Percentiles rank a stretch among this genome's conserved stretches.
Evolutionary conservation across 1,140 invertebrate species (phyloP).

Genomic region (Cyclina sinensis): DNA sequence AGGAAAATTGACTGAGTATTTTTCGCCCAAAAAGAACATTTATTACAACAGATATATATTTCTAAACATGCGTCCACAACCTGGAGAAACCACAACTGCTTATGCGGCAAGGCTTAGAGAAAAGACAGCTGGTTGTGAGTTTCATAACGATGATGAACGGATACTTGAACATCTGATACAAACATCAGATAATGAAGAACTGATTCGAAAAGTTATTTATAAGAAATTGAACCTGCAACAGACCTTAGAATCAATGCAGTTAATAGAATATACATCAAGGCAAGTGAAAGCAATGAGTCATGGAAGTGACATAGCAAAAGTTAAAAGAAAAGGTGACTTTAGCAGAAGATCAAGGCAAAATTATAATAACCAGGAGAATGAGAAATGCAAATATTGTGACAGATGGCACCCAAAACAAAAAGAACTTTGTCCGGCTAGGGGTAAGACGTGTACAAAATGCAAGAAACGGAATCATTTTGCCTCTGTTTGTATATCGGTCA

Average conservation of each 20-base stretch:
- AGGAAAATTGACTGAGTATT: slow-evolving; percentile 3
- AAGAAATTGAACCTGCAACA: background rate
- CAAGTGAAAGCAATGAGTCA: too few relatives aligned
- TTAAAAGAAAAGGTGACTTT: background rate
- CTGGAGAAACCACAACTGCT: background rate
- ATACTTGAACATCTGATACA: background rate
- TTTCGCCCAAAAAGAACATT: slow-evolving; percentile 10
- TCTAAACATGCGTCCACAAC: background rate
- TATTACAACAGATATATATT: background rate
- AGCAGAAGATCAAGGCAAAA: too few relatives aligned
- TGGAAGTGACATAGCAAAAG: background rate
- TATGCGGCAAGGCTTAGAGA: too few relatives aligned
- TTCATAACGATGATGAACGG: background rate
- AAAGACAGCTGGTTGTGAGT: too few relatives aligned
- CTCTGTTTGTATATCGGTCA: background rate
- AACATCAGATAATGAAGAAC: background rate
- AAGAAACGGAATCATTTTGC: background rate
- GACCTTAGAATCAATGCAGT: too few relatives aligned
- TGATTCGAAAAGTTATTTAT: too few relatives aligned
- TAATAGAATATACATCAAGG: background rate
- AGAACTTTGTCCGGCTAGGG: background rate
- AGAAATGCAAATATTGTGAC: too few relatives aligned
- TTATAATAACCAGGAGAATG: too few relatives aligned
- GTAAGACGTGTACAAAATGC: background rate
- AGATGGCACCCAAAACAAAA: too few relatives aligned